Conservation (phyloP, 2,888 invertebrate species). For the Sturmia bella region DNA sequence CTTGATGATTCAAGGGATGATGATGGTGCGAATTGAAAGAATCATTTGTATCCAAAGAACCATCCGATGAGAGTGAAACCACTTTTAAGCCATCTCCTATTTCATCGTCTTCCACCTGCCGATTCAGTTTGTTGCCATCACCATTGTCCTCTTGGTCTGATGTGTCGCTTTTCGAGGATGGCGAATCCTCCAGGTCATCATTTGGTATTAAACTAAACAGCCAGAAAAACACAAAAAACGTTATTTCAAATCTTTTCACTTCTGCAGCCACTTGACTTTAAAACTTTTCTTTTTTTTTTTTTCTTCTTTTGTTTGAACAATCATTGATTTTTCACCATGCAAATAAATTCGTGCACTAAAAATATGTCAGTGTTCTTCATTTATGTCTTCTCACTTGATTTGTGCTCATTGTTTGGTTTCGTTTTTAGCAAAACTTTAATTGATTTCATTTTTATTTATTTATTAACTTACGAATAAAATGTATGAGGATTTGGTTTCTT, state of each 20-base stretch:
- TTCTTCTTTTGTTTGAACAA: too few relatives aligned
- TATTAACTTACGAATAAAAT: constrained; percentile 92
- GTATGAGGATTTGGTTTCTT: constrained; percentile 85
- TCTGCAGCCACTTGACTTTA: constrained; percentile 14
- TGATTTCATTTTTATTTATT: constrained; percentile 1
- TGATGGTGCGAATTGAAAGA: constrained; percentile 79
- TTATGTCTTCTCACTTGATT: background rate
- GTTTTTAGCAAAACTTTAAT: background rate
- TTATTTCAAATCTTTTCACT: background rate
- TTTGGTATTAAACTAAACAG: constrained; percentile 90
- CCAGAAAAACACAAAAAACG: constrained; percentile 20
- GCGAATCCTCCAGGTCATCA: constrained; percentile 90
- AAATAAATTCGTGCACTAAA: constrained; percentile 4
- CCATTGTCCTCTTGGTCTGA: constrained; percentile 85
- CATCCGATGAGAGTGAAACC: constrained; percentile 78
- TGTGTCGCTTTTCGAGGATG: constrained; percentile 88
- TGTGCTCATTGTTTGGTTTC: background rate
- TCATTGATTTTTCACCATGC: constrained; percentile 65
- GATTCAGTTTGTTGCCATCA: constrained; percentile 73
- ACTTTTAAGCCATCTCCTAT: constrained; percentile 81
- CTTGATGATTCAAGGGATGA: constrained; percentile 79
- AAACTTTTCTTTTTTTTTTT: constrained; percentile 26
- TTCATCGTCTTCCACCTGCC: constrained; percentile 82
- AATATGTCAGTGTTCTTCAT: background rate
- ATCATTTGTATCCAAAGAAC: constrained; percentile 78